These are phyloP conservation scores for Phocoena sinus DNA, from an alignment of 2,113 vertebrate genomes.

Conservation along the genomic window DNA sequence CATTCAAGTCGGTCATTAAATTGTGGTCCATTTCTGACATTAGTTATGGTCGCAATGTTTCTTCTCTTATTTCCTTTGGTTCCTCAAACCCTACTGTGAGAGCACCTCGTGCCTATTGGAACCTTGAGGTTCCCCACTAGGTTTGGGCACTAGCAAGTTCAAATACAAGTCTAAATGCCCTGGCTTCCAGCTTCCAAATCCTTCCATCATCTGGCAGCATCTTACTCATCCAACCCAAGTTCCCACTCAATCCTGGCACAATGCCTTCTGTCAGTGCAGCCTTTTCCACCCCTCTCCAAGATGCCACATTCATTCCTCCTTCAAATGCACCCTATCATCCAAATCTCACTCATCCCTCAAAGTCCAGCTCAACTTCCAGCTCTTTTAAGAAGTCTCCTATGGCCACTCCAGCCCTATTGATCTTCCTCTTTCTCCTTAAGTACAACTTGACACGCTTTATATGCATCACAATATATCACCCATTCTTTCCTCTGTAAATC, in stretches of 20 bases:
- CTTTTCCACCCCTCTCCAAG: neutral
- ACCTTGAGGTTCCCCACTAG: neutral
- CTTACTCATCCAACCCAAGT: neutral
- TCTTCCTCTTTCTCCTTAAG: neutral
- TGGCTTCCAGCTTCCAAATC: neutral
- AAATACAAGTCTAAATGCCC: neutral
- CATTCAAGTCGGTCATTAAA: neutral
- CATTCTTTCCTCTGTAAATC: neutral
- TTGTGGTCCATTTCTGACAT: neutral
- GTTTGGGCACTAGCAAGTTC: neutral
- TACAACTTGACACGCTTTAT: neutral
- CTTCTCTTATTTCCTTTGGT: neutral
- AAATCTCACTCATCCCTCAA: neutral
- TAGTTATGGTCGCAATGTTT: neutral
- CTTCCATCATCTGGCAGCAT: neutral
- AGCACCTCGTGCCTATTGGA: neutral
- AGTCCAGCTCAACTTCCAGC: neutral
- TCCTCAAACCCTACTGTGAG: neutral
- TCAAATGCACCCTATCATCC: neutral
- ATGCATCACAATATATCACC: neutral
- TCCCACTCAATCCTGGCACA: neutral
- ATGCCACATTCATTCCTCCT: neutral
- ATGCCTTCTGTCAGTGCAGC: too few species aligned
- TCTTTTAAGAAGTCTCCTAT: neutral
- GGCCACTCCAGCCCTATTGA: neutral